Base-by-base conservation (phyloP, 2,113 vertebrate genomes). In the Cochlearius cochlearius region DNA sequence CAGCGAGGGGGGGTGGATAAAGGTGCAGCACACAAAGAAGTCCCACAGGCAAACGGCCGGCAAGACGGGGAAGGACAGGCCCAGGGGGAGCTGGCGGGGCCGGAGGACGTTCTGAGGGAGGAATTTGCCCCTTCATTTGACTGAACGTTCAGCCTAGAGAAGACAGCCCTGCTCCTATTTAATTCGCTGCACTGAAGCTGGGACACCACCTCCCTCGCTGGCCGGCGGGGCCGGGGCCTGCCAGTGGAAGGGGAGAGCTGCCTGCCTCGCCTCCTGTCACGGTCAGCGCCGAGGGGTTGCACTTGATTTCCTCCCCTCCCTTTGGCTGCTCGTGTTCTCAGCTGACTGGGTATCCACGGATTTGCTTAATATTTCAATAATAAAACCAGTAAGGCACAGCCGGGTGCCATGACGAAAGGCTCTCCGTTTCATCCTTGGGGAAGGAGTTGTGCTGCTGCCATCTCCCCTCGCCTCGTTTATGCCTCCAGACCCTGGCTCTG, bases 1-100 rank as follows among this genome's bases (percentile, higher is more conserved):
- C 81, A 96, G 96, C 11, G 99, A 99, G 9, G 99, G 99, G 4
- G 99, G 99, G 3, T 99, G 99, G 99, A 99, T 98, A 84, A 99
- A 98, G 97, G 99, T 99, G 94, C 98, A 99, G 84, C 97, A 99
- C 18, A 95, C 96, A 2, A 99, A 98, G 95, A 99, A 98, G 97
- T 72, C 98, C 64, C 96, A 97, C 75, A 98, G 98, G 90, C 98
- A 98, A 64, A 75, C 83, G 10, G 90, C 98, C 12, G 92, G 98
- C 94, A 99, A 99, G 92, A 73, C 64, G 1, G 98, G 96, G 79
- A 99, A 98, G 95, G 99, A 99, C 30, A 98, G 99, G 72, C 59
- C 98, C 80, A 93, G 95, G 41, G 99, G 98, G 22, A 98, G 96
- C 81, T 98, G 98, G 50, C 98, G 98, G 4, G 98, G 97, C 15